Base-by-base conservation (phyloP, 2,888 invertebrate genomes). In the Drosophila cracens region DNA sequence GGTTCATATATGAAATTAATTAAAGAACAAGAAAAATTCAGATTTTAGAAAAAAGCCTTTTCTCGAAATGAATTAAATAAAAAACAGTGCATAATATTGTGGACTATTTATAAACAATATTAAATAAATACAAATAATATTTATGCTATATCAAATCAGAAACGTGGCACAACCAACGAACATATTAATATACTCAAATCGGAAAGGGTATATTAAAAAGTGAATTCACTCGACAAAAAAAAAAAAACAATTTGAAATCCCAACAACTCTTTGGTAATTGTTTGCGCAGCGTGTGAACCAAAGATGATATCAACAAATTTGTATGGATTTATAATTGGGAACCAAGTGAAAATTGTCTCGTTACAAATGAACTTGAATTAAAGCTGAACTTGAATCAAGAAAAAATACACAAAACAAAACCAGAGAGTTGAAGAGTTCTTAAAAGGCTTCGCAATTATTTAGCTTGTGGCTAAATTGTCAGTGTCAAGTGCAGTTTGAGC, bases 401-500 rank as follows among this genome's bases (percentile, higher is more conserved):
- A 21, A 46, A 46, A 16, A 46, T 7, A 4, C 4, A 25, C 46
- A 46, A 46, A 13, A 13, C 46, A 46, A 46, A 25, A 46, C 4
- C 16, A 8, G 7, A 25, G 46, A 25, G 25, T 46, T 43, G 57
- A 49, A 52, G 43, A 43, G 60, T 74, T 84, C 71, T 81, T 68
- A 57, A 69, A 63, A 66, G 64, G 61, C 61, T 58, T 59, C 58
- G 46, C 59, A 73, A 46, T 74, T 46, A 58, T 58, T 69, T 76
- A 46, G 64, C 57, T 34, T 64, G 48, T 38, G 54, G 79, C 77
- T 84, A 46, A 46, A 83, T 81, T 82, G 81, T 70, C 79, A 79
- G 69, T 81, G 85, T 80, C 89, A 87, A 87, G 89, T 87, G 85
- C 79, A 86, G 51, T 62, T 71, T 46, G 25, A 46, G 54, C 53